These are phyloP conservation scores for Noctua fimbriata DNA, from an alignment of 2,888 invertebrate species.

Conservation along the genomic window DNA sequence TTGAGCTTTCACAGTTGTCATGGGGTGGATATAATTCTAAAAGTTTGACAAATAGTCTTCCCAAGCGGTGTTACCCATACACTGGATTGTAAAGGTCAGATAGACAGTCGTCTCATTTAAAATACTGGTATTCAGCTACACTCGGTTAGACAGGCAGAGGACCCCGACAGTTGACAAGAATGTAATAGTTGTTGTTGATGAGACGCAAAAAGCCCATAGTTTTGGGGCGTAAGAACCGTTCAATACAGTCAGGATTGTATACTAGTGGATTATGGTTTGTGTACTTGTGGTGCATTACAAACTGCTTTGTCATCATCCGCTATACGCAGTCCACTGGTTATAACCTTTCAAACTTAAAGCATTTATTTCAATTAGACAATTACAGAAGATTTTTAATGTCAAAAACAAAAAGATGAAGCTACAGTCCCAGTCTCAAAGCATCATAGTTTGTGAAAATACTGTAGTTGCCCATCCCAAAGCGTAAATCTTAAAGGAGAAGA, in stretches of 20 bases:
- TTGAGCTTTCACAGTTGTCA: background rate
- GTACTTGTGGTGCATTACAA: too few relatives aligned
- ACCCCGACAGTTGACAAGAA: background rate
- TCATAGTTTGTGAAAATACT: too few relatives aligned
- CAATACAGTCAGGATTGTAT: too few relatives aligned
- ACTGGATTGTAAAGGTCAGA: background rate
- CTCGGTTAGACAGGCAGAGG: background rate
- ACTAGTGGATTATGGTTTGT: too few relatives aligned
- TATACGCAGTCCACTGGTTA: too few relatives aligned
- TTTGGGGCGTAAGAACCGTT: too few relatives aligned
- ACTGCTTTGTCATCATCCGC: too few relatives aligned
- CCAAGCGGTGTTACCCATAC: background rate
- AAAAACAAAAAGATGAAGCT: background rate
- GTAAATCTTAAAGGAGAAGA: too few relatives aligned
- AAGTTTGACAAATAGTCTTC: background rate
- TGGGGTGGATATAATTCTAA: too few relatives aligned
- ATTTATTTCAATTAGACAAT: background rate
- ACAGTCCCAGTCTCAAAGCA: too few relatives aligned
- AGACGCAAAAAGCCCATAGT: too few relatives aligned
- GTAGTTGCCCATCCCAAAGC: too few relatives aligned
- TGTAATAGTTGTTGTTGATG: background rate
- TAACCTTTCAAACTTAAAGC: background rate
- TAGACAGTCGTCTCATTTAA: background rate
- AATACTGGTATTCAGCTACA: background rate
- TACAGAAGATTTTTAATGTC: background rate